Conservation (phyloP, 2,113 vertebrate genomes). For the Dipodomys merriami region DNA sequence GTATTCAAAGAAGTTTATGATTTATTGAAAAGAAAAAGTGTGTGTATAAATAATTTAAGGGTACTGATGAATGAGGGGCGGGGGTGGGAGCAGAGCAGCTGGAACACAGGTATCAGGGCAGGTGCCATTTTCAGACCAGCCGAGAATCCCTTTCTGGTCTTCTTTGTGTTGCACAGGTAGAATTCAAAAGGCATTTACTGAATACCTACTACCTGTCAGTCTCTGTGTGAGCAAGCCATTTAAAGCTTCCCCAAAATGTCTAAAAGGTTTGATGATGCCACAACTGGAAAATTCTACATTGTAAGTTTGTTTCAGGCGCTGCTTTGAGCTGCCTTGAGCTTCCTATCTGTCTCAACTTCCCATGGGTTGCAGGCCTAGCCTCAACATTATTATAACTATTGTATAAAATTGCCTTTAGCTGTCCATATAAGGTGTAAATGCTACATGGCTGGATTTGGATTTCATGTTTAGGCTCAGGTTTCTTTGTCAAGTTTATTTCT, state of each 20-base stretch:
- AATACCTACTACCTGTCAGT: not conserved
- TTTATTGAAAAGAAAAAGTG: conserved; percentile 24
- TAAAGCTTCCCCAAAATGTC: conserved; percentile 1
- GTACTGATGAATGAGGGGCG: not conserved
- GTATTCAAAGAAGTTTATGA: conserved; percentile 32
- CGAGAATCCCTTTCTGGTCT: not conserved
- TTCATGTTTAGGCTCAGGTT: not conserved
- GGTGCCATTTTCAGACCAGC: conserved; percentile 3
- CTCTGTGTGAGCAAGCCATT: not conserved
- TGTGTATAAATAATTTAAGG: conserved; percentile 52
- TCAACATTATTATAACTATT: not conserved
- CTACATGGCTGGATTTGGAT: not conserved
- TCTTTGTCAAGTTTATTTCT: not conserved
- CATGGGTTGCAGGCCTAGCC: not conserved
- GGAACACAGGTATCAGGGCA: not conserved
- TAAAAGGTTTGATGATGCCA: not conserved
- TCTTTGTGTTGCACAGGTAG: not conserved
- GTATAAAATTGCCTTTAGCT: not conserved
- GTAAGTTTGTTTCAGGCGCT: not conserved
- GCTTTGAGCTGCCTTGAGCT: not conserved
- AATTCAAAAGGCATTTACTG: conserved; percentile 12
- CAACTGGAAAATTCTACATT: not conserved
- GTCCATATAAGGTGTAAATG: not conserved
- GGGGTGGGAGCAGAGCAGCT: not conserved
- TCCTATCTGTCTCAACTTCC: not conserved